Evolutionary conservation across 2,888 invertebrate species (phyloP), one percentile per base, ranked within the genome.

Genomic region (Muschampia plurimacula): DNA sequence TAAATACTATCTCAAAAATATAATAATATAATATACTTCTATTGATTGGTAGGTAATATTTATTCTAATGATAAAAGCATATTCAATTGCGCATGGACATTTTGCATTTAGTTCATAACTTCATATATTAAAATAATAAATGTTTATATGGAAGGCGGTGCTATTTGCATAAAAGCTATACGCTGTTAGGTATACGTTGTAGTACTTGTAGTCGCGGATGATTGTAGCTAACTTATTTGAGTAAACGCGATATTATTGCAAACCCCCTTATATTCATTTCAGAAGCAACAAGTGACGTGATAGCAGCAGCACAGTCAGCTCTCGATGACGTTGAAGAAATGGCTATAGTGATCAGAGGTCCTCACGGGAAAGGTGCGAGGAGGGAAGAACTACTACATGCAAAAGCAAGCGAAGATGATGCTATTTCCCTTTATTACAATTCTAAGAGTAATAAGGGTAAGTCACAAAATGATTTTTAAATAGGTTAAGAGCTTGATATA

Each of bases 371-470:
- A 46, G 83, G 79, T 36, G 72, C 79, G 0, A 83, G 86, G 36
- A 82, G 90, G 68, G 91, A 91, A 64, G 90, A 91, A 36, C 80
- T 94, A 4, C 78, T 93, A 0, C 89, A 90, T 49, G 88, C 84
- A 0, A 89, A 88, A 76, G 86, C 84, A 5, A 81, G 84, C 10
- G 89, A 90, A 0, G 92, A 92, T 74, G 80, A 84, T 13, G 83
- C 90, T 12, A 77, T 91, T 66, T 88, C 92, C 12, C 80, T 94
- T 13, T 92, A 84, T 52, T 93, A 89, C 62, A 91, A 88, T 74
- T 83, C 81, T 68, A 92, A 91, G 79, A 89, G 77, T 67, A 89
- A 91, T 78, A 92, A 91, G 81, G 90, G 93, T 93, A 68, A 82
- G 82, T 76, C 15, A 55, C 5, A 9, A 55, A 8, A 55, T 55